These are phyloP conservation scores for Camelus dromedarius DNA, from an alignment of 2,113 vertebrate species.

Conservation along the genomic window DNA sequence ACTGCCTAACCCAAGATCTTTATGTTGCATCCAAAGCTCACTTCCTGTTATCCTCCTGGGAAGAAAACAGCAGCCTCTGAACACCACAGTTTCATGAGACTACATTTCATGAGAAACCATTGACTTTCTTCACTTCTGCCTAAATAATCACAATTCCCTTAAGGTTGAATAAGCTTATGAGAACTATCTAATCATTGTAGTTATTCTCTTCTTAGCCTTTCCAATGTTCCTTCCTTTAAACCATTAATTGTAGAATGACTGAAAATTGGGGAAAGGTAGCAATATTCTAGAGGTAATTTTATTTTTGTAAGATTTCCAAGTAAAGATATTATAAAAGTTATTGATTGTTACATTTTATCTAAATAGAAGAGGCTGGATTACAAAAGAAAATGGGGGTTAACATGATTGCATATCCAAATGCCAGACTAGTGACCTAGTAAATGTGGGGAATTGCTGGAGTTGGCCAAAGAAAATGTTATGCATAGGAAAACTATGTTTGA, in stretches of 20 bases:
- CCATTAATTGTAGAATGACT: slow-evolving; percentile 37
- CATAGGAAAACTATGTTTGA: slow-evolving; percentile 55
- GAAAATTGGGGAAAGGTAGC: slow-evolving; percentile 33
- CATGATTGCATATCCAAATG: slow-evolving; percentile 42
- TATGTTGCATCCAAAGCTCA: slow-evolving; percentile 31
- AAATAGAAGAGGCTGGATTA: slow-evolving; percentile 44
- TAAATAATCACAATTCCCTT: slow-evolving; percentile 51
- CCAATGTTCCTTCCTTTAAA: slow-evolving; percentile 45
- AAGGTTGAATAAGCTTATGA: slow-evolving; percentile 14
- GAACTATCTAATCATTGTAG: not conserved
- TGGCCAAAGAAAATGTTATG: slow-evolving; percentile 67
- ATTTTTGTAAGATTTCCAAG: slow-evolving; percentile 44
- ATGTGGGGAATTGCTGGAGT: slow-evolving; percentile 44
- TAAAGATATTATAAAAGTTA: slow-evolving; percentile 55
- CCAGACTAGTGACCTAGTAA: slow-evolving; percentile 26
- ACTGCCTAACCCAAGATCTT: slow-evolving; percentile 44
- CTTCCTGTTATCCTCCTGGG: slow-evolving; percentile 36
- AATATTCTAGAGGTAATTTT: slow-evolving; percentile 42
- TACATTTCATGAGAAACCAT: not conserved
- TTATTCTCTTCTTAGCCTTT: slow-evolving; percentile 1
- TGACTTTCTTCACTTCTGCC: slow-evolving; percentile 39
- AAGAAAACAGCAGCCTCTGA: slow-evolving; percentile 32
- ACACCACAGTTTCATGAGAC: not conserved
- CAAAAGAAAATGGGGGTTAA: slow-evolving; percentile 71
- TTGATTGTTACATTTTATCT: slow-evolving; percentile 30